Base-by-base conservation (phyloP, 2,797 vertebrate genomes). In the Coregonus sp. region DNA sequence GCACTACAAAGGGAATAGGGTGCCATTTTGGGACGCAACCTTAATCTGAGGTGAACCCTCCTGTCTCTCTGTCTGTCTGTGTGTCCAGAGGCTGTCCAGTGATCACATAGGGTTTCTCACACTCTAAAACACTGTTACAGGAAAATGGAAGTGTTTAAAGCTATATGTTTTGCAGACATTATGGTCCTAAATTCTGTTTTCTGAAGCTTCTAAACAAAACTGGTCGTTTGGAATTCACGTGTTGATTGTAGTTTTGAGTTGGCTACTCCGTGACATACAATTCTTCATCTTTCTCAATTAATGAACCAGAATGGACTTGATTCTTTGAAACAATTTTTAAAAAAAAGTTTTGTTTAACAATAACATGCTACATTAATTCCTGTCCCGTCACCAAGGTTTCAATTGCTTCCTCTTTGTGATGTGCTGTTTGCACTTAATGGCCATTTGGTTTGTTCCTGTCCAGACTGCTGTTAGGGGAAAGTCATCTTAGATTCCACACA, bases 91-190 rank as follows among this genome's bases (percentile, higher is more conserved):
- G 35, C 74, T 78, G 73, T 72, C 40, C 35, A 69, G 82, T 87
- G 80, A 88, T 82, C 79, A 72, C 59, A 78, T 67, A 65, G 71
- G 51, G 75, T 73, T 90, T 89, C 86, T 88, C 88, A 90, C 86
- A 88, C 83, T 25, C 84, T 63, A 75, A 73, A 78, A 85, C 69
- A 68, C 73, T 61, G 59, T 89, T 89, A 82, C 29, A 11, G 75
- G 88, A 81, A 84, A 81, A 77, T 18, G 3, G 35, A 50, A 54
- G 66, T 69, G 78, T 74, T 89, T 89, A 75, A 87, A 82, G 86
- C 80, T 89, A 82, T 86, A 82, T 83, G 77, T 86, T 84, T 67
- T 86, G 71, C 76, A 1, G 71, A 76, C 70, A 70, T 76, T 72
- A 81, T 82, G 72, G 84, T 84, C 87, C 76, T 84, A 70, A 74